Percentiles rank a stretch among this genome's conserved stretches.
Conservation (phyloP, 2,888 invertebrate genomes). For the Dyspetes luteomarginatus region DNA sequence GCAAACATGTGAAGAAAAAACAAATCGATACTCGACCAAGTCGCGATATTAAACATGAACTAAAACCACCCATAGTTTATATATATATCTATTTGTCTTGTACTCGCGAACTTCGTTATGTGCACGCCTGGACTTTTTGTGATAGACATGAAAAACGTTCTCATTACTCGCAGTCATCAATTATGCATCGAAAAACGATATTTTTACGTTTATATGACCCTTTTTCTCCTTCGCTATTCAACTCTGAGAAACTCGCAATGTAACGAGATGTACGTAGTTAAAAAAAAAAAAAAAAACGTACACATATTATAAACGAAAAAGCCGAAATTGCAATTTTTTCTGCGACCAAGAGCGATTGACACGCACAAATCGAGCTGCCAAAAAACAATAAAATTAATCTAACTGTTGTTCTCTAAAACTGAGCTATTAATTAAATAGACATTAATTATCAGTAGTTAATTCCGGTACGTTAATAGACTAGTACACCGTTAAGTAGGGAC, state of each 20-base stretch:
- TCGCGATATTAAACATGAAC: conserved; percentile 45
- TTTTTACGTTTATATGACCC: conserved; percentile 26
- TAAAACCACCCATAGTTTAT: conserved; percentile 36
- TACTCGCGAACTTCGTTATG: conserved; percentile 10
- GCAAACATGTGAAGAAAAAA: conserved; percentile 5
- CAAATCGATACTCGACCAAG: conserved; percentile 19
- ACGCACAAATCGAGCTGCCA: conserved; percentile 77
- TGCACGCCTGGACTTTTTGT: conserved; percentile 58
- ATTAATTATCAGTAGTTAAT: conserved; percentile 57
- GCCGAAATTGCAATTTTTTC: conserved; percentile 54
- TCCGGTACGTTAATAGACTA: conserved; percentile 23
- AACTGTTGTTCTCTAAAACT: conserved; percentile 65
- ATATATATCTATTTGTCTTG: conserved; percentile 2
- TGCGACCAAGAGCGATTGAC: conserved; percentile 50
- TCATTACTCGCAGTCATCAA: conserved; percentile 24
- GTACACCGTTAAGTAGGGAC: conserved; percentile 65
- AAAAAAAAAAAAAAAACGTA: conserved; percentile 18
- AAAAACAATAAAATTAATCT: conserved; percentile 65
- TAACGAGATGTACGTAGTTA: conserved; percentile 1
- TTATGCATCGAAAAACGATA: conserved; percentile 43
- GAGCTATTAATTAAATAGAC: conserved; percentile 65
- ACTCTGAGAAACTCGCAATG: conserved; percentile 61
- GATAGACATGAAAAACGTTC: conserved; percentile 54
- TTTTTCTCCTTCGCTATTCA: conserved; percentile 9
- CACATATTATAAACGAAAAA: too few relatives aligned